Evolutionary conservation across 1,140 invertebrate genomes (phyloP), one percentile per base, ranked within the genome.

Genomic region (Philopotamus ludificatus): DNA sequence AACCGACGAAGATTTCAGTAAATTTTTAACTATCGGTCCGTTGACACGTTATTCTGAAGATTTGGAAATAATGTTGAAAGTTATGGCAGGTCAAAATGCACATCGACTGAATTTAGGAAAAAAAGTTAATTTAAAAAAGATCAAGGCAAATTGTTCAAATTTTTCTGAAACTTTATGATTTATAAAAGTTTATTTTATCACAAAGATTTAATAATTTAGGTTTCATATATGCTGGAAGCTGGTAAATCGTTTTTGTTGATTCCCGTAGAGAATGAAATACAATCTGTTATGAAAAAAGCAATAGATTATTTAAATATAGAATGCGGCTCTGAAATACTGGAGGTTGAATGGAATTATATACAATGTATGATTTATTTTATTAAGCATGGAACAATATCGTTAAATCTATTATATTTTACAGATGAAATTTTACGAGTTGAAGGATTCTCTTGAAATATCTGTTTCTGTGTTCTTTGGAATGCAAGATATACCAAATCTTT

Each of bases 1-100:
- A 0, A 73, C 74, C 0, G 83, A 87, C 58, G 63, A 74, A 15
- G 72, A 74, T 0, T 86, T 82, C 70, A 59, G 73, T 0, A 74
- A 78, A 12, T 81, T 80, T 67, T 62, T 87, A n/a, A 76, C 79
- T 0, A 80, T 89, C 3, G 94, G 94, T 0, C 94, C 94, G 2
- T 86, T 97, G 75, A 82, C 86, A 22, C 82, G 93, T 26, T 91
- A 90, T 74, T 86, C 87, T 0, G 81, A 81, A n/a, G 93, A 95
- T 79, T 77, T 94, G 0, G 67, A 79, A 16, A 78, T 87, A 1
- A 76, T 88, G 39, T 78, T 92, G 44, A 82, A 83, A 68, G 72
- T 88, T 1, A 79, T 92, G 74, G 78, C 78, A 0, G 79, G 78
- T 0, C 69, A 76, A 3, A 75, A 79, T n/a, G 72, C 71, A 0